These are phyloP conservation scores for Carassius carassius DNA, from an alignment of 2,113 vertebrate genomes.

Conservation along the genomic window DNA sequence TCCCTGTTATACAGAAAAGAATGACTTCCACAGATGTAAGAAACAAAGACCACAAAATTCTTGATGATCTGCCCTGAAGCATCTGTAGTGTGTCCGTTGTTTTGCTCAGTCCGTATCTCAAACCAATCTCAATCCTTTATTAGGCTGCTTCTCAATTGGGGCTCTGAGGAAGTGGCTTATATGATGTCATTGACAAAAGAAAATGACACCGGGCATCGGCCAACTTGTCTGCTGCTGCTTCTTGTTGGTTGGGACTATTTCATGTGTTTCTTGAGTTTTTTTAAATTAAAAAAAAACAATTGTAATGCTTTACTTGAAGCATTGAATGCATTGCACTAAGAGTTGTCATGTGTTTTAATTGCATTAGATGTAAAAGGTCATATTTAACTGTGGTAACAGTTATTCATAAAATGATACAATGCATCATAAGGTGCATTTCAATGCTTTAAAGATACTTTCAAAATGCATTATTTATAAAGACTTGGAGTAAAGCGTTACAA, in stretches of 20 bases:
- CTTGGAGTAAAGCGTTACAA: too few species aligned
- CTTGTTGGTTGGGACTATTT: not conserved
- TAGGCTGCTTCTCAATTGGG: conserved; percentile 27
- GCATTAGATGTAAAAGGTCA: too few species aligned
- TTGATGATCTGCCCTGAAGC: not conserved
- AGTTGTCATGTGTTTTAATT: too few species aligned
- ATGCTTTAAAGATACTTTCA: too few species aligned
- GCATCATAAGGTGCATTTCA: not conserved
- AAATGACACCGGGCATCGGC: not conserved
- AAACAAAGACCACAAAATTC: not conserved
- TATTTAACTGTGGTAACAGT: too few species aligned
- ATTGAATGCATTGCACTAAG: too few species aligned
- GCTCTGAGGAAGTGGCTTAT: conserved; percentile 12
- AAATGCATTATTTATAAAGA: too few species aligned
- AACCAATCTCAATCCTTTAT: conserved; percentile 34
- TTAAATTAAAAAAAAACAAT: not conserved
- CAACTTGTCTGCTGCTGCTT: too few species aligned
- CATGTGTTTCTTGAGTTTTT: not conserved
- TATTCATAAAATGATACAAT: not conserved
- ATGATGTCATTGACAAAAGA: conserved; percentile 12
- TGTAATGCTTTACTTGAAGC: too few species aligned
- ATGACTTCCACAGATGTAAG: not conserved
- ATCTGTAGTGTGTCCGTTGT: not conserved
- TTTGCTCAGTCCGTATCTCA: conserved; percentile 2
- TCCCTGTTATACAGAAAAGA: not conserved